Evolutionary conservation across 2,797 vertebrate genomes (phyloP).

Genomic region (Sebastes dallii): DNA sequence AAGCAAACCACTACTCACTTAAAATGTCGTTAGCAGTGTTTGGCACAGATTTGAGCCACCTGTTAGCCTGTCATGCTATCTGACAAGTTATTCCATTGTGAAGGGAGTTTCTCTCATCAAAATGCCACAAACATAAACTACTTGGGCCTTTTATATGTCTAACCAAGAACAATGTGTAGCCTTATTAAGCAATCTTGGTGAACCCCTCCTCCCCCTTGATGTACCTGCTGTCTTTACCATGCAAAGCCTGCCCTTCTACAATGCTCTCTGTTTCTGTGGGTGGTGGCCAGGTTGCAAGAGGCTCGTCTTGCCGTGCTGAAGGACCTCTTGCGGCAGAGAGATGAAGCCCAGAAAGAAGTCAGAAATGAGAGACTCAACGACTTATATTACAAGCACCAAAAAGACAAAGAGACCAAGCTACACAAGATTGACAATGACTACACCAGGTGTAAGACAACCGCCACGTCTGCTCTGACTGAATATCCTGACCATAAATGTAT

Average conservation of each 20-base stretch:
- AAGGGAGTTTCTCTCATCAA: not conserved
- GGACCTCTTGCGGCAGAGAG: conserved; percentile 79
- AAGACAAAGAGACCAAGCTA: conserved; percentile 79
- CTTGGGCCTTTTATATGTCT: not conserved
- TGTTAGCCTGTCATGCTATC: not conserved
- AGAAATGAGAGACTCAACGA: conserved; percentile 74
- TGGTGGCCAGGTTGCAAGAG: conserved; percentile 86
- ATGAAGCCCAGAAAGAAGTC: conserved; percentile 75
- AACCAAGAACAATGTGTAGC: not conserved
- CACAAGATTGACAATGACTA: conserved; percentile 81
- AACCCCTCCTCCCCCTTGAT: not conserved
- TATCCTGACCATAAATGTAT: not conserved
- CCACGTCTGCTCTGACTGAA: not conserved
- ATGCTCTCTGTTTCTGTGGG: conserved; percentile 7
- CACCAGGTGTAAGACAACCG: conserved; percentile 76
- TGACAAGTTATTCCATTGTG: not conserved
- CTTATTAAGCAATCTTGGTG: not conserved
- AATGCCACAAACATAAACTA: not conserved
- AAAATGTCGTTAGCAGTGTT: not conserved
- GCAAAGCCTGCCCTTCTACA: not conserved
- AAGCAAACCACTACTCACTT: not conserved
- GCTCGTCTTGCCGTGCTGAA: conserved; percentile 83
- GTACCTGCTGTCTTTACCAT: not conserved
- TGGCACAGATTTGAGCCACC: not conserved
- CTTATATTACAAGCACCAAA: conserved; percentile 77